Conservation (phyloP, 1,140 invertebrate genomes). For the Oscheius sp. region DNA sequence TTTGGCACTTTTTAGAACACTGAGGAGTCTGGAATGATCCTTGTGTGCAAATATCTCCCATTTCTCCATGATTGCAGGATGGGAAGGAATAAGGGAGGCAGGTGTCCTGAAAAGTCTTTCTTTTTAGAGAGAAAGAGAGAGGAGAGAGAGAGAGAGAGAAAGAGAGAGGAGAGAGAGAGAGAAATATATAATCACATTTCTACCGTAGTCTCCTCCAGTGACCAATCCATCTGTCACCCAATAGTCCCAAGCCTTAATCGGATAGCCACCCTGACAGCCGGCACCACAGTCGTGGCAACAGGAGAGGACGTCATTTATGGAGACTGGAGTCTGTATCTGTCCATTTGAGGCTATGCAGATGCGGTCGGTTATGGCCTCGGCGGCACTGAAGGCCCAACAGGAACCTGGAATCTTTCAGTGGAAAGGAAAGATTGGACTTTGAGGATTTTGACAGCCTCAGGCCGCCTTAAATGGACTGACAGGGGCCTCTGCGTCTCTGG, state of each 20-base stretch:
- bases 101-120: neutral
- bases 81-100: constrained; percentile 75
- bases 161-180: too few species aligned
- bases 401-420: constrained; percentile 43
- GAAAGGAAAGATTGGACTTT: neutral
- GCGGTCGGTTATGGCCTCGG: constrained; percentile 87
- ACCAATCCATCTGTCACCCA: constrained; percentile 22
- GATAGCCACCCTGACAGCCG: constrained; percentile 46
- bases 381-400: constrained; percentile 80
- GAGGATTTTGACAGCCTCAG: too few species aligned
- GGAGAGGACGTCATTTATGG: constrained; percentile 79
- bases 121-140: neutral
- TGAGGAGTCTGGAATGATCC: neutral
- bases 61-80: constrained; percentile 65
- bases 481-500: too few species aligned
- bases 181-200: too few species aligned
- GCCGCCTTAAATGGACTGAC: too few species aligned
- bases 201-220: constrained; percentile 14
- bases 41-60: neutral
- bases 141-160: too few species aligned
- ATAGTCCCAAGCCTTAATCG: constrained; percentile 18
- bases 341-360: constrained; percentile 79
- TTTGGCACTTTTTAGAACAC: neutral
- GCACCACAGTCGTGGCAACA: constrained; percentile 81
- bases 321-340: constrained; percentile 69